Conservation (phyloP, 2,888 invertebrate species). For the Epiblema foenella region DNA sequence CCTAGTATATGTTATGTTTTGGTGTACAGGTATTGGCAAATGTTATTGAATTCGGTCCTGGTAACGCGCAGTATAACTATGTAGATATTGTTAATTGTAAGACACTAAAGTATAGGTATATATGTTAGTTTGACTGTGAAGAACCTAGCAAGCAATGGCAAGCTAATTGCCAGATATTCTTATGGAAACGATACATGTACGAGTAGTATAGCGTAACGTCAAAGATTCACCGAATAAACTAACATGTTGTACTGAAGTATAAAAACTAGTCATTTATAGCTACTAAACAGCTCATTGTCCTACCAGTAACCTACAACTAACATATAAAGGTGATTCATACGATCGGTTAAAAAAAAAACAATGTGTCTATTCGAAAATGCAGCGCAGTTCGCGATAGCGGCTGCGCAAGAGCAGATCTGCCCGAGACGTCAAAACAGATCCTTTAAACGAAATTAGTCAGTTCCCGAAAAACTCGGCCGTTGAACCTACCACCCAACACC, state of each 20-base stretch:
- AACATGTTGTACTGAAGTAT: conserved; percentile 2
- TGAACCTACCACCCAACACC: conserved; percentile 77
- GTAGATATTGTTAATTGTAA: no score
- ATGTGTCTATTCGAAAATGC: conserved; percentile 31
- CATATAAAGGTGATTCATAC: conserved; percentile 34
- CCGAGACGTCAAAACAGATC: conserved; percentile 64
- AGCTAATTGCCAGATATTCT: neutral
- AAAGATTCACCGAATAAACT: neutral
- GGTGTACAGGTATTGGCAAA: no score
- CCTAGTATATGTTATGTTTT: no score
- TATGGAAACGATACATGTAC: neutral
- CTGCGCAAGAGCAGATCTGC: conserved; percentile 44
- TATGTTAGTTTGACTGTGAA: neutral
- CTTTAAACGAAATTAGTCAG: conserved; percentile 80
- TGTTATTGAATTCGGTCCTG: no score
- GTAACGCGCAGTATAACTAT: no score
- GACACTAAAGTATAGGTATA: no score
- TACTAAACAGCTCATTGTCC: conserved; percentile 23
- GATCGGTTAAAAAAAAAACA: conserved; percentile 23
- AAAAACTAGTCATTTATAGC: conserved; percentile 26
- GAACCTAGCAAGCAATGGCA: neutral
- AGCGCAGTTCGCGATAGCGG: conserved; percentile 24
- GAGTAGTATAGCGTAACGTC: neutral
- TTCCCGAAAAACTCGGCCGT: conserved; percentile 80
- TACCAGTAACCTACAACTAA: conserved; percentile 32